phyloP scores from a whole-genome alignment of 1,140 invertebrate species.

The Pogonus chalceus region DNA sequence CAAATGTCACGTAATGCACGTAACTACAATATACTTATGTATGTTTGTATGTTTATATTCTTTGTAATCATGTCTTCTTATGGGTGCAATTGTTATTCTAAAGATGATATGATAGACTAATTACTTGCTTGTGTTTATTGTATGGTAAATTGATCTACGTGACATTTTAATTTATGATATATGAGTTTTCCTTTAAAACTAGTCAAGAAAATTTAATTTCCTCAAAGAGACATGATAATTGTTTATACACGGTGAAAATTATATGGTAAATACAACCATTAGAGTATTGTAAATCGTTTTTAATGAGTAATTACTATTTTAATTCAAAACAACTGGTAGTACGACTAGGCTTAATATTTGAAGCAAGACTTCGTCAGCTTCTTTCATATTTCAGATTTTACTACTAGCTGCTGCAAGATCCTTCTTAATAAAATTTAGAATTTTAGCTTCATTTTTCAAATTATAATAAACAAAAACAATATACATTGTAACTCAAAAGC shows the following conservation, averaged over 20 bases:
- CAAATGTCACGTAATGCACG: neutral
- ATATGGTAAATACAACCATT: neutral
- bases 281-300: too few species aligned
- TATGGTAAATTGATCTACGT: neutral
- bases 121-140: neutral
- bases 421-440: too few species aligned
- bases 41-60: neutral
- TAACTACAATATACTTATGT: neutral
- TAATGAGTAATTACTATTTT: too few species aligned
- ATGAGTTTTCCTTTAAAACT: neutral
- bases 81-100: neutral
- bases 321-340: too few species aligned
- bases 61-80: neutral
- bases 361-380: too few species aligned
- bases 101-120: neutral
- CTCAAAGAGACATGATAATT: neutral
- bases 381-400: too few species aligned
- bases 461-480: too few species aligned
- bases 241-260: neutral
- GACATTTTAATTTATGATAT: neutral
- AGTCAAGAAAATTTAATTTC: neutral
- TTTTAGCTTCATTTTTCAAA: too few species aligned
- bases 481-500: too few species aligned
- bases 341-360: too few species aligned
- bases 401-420: too few species aligned